Evolutionary conservation across 2,113 vertebrate species (phyloP).

Genomic region (Oostethus manadensis): DNA sequence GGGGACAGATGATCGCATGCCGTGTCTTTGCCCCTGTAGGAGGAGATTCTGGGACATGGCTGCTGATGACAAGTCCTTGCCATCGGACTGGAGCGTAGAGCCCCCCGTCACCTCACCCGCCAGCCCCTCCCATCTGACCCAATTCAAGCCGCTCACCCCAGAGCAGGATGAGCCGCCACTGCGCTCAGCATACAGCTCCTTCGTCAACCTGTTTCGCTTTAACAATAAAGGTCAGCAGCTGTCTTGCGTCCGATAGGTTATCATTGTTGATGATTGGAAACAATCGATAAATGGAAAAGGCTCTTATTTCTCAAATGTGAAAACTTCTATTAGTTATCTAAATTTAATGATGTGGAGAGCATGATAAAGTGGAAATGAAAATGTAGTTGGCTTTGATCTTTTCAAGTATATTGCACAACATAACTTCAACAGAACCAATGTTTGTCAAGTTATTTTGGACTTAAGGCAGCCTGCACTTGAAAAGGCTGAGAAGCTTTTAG

Average conservation of each 20-base stretch:
- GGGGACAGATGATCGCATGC: neutral
- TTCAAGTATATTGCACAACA: too few relatives aligned
- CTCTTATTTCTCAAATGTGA: too few relatives aligned
- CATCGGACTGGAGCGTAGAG: constrained; percentile 77
- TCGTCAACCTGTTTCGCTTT: constrained; percentile 96
- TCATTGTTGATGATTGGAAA: too few relatives aligned
- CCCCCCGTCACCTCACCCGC: constrained; percentile 74
- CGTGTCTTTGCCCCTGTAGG: neutral
- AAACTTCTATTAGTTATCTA: too few relatives aligned
- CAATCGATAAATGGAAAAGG: too few relatives aligned
- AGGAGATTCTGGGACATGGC: constrained; percentile 84
- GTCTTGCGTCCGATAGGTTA: neutral
- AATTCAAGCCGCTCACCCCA: constrained; percentile 95
- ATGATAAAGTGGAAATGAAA: too few relatives aligned
- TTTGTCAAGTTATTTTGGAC: too few relatives aligned
- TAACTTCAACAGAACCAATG: too few relatives aligned
- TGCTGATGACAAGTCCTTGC: constrained; percentile 81
- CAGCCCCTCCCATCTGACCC: constrained; percentile 92
- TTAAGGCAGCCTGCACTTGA: too few relatives aligned
- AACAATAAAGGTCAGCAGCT: constrained; percentile 84
- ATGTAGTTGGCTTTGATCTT: too few relatives aligned
- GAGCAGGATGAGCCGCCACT: constrained; percentile 95
- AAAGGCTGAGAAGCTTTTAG: too few relatives aligned
- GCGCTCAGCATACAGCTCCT: constrained; percentile 95
- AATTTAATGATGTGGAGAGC: too few relatives aligned